Evolutionary conservation across 2,797 vertebrate species (phyloP).

Genomic region (Rallus crepitans): DNA sequence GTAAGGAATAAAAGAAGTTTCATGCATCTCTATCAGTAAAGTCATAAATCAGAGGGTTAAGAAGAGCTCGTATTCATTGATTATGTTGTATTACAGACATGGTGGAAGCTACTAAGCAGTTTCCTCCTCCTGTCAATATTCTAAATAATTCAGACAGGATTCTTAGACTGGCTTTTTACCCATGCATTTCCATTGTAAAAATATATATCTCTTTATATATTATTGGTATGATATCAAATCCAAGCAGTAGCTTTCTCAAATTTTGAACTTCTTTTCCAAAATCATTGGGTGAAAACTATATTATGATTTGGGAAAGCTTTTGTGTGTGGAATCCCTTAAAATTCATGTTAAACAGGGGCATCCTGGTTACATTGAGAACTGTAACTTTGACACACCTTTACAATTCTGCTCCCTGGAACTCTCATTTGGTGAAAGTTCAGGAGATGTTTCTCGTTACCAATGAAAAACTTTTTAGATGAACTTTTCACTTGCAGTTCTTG

Average conservation of each 20-base stretch:
- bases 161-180: slow-evolving; percentile 18
- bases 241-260: not conserved
- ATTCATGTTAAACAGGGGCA: not conserved
- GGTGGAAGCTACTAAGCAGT: slow-evolving; percentile 30
- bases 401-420: not conserved
- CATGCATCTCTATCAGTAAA: slow-evolving; percentile 51
- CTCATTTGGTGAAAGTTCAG: not conserved
- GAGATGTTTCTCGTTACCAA: not conserved
- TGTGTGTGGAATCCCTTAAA: not conserved
- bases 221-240: not conserved
- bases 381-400: not conserved
- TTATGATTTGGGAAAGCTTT: not conserved
- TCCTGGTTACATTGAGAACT: not conserved
- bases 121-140: slow-evolving; percentile 40
- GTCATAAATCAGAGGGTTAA: slow-evolving; percentile 33
- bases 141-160: slow-evolving; percentile 66
- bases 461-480: not conserved
- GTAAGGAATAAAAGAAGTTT: slow-evolving; percentile 42
- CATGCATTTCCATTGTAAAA: not conserved
- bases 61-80: slow-evolving; percentile 44
- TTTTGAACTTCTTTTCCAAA: not conserved
- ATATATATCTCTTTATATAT: not conserved
- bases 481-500: not conserved
- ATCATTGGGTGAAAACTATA: not conserved
- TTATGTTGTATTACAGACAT: slow-evolving; percentile 23